Conservation (phyloP, 2,113 vertebrate species). For the Oenanthe melanoleuca region DNA sequence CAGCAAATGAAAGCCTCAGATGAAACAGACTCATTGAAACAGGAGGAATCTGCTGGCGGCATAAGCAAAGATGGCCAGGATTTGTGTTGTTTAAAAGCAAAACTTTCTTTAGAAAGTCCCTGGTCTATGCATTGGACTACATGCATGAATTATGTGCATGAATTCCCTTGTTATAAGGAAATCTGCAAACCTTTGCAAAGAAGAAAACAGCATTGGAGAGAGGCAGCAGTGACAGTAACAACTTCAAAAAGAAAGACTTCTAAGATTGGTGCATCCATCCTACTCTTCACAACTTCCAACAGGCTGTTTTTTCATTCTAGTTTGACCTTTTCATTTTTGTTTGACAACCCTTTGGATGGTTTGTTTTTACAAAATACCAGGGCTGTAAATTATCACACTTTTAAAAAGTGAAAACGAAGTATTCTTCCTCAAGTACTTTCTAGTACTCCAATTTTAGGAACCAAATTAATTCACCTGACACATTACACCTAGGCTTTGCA, state of each 20-base stretch:
- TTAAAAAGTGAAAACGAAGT: neutral
- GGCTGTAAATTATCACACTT: neutral
- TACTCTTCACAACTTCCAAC: neutral
- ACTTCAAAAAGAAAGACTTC: neutral
- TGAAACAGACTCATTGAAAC: neutral
- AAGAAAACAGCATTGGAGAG: neutral
- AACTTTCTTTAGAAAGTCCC: neutral
- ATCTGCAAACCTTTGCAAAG: neutral
- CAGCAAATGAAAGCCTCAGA: neutral
- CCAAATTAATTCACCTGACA: neutral
- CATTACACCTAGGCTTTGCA: neutral
- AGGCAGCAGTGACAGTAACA: neutral
- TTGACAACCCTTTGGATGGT: neutral
- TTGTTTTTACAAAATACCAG: neutral
- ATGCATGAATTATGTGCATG: fast-evolving
- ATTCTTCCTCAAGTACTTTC: neutral
- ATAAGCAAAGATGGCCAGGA: neutral
- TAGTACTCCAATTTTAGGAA: neutral
- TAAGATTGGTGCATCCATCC: neutral
- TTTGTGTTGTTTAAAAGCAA: neutral
- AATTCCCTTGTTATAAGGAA: neutral
- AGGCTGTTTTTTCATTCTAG: neutral
- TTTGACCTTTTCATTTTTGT: neutral
- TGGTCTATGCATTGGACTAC: neutral
- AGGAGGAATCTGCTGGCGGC: neutral